These are phyloP conservation scores for Mystacornis crossleyi DNA, from an alignment of 2,113 vertebrate genomes.

Conservation along the genomic window DNA sequence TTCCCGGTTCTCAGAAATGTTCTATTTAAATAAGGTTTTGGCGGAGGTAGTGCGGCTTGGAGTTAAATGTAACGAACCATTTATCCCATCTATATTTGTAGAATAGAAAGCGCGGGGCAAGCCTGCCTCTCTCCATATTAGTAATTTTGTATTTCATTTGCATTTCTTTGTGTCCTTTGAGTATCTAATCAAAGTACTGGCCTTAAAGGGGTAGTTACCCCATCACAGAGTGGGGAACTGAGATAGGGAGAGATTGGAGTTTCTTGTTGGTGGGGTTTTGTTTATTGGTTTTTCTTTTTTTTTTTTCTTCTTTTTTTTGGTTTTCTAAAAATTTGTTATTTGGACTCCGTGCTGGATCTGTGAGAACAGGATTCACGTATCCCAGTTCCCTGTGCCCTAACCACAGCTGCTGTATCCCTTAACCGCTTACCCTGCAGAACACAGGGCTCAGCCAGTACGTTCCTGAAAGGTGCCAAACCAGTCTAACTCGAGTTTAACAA, in stretches of 20 bases:
- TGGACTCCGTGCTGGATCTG: not conserved
- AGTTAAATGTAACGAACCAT: constrained; percentile 1
- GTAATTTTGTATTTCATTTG: not conserved
- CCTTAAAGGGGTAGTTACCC: not conserved
- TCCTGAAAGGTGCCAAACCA: constrained; percentile 48
- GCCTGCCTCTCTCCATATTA: not conserved
- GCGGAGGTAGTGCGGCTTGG: not conserved
- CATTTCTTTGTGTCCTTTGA: not conserved
- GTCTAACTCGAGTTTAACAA: constrained; percentile 42
- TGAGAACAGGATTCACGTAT: not conserved
- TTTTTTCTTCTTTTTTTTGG: not conserved
- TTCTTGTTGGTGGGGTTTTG: not conserved
- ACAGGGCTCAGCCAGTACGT: not conserved
- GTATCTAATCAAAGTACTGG: not conserved
- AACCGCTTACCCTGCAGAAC: not conserved
- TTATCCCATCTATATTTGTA: constrained; percentile 30
- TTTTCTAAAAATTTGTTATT: not conserved
- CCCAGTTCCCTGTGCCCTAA: not conserved
- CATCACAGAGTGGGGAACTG: not conserved
- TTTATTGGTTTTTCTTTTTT: not conserved
- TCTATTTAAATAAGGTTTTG: constrained; percentile 41
- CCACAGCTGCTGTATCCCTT: not conserved
- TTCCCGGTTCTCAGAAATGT: not conserved
- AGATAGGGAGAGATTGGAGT: not conserved
- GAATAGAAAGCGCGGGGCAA: not conserved